These are phyloP conservation scores for Julus scanicus DNA, from an alignment of 2,888 invertebrate species.

Conservation along the genomic window DNA sequence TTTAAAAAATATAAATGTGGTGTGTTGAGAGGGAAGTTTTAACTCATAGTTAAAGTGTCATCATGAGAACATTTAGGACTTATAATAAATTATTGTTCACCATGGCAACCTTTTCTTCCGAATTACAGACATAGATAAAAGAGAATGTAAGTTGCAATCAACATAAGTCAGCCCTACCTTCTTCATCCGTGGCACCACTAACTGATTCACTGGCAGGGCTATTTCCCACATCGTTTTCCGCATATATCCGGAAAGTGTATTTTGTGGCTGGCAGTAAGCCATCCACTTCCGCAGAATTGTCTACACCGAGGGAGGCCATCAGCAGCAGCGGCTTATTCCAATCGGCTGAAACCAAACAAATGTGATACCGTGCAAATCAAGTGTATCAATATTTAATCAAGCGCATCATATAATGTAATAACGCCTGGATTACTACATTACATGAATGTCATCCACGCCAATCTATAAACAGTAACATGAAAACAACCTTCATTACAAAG, in stretches of 20 bases:
- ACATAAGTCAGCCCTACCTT: slow-evolving; percentile 70
- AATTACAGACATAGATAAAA: background rate
- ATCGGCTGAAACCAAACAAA: slow-evolving; percentile 52
- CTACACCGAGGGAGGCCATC: slow-evolving; percentile 44
- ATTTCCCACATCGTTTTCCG: slow-evolving; percentile 91
- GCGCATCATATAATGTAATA: background rate
- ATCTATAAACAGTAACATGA: background rate
- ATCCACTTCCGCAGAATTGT: slow-evolving; percentile 62
- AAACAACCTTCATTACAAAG: background rate
- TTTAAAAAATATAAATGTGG: too few relatives aligned
- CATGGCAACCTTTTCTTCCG: background rate
- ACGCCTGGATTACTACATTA: background rate
- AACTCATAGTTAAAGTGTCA: too few relatives aligned
- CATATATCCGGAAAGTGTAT: slow-evolving; percentile 91
- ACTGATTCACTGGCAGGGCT: slow-evolving; percentile 93
- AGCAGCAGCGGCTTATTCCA: slow-evolving; percentile 48
- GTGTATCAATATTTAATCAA: background rate
- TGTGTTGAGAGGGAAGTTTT: too few relatives aligned
- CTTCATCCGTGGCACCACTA: slow-evolving; percentile 94
- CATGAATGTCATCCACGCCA: background rate
- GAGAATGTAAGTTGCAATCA: background rate
- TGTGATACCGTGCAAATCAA: background rate
- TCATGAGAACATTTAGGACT: too few relatives aligned
- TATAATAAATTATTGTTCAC: too few relatives aligned
- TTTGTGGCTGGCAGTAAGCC: slow-evolving; percentile 88